Evolutionary conservation across 2,113 vertebrate genomes (phyloP).

Genomic region (Cisticola juncidis): DNA sequence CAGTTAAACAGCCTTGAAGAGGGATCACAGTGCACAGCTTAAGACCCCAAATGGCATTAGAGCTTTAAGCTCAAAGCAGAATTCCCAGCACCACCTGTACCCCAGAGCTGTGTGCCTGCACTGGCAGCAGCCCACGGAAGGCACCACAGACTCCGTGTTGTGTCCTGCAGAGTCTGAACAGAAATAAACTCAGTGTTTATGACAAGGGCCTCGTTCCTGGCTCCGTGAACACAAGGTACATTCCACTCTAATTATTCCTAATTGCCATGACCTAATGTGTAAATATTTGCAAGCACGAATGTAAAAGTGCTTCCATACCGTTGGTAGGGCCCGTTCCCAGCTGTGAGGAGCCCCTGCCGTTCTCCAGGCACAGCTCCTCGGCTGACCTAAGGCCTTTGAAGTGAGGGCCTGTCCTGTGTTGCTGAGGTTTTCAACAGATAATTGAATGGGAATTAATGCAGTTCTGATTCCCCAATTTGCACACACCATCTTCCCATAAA

Average conservation of each 20-base stretch:
- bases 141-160: background rate
- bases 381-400: background rate
- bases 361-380: background rate
- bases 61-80: background rate
- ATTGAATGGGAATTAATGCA: conserved; percentile 3
- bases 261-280: conserved; percentile 51
- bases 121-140: background rate
- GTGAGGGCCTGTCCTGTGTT: background rate
- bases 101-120: background rate
- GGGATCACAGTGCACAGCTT: background rate
- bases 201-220: background rate
- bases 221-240: conserved; percentile 19
- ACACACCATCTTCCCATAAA: background rate
- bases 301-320: conserved; percentile 54
- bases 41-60: background rate
- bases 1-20: background rate
- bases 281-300: conserved; percentile 43
- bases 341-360: background rate
- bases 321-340: background rate
- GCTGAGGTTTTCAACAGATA: conserved; percentile 23
- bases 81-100: background rate
- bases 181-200: background rate
- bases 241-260: conserved; percentile 60
- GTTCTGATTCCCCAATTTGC: background rate
- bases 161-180: background rate